These are phyloP conservation scores for Agapornis canus DNA, from an alignment of 2,797 vertebrate genomes.

Conservation along the genomic window DNA sequence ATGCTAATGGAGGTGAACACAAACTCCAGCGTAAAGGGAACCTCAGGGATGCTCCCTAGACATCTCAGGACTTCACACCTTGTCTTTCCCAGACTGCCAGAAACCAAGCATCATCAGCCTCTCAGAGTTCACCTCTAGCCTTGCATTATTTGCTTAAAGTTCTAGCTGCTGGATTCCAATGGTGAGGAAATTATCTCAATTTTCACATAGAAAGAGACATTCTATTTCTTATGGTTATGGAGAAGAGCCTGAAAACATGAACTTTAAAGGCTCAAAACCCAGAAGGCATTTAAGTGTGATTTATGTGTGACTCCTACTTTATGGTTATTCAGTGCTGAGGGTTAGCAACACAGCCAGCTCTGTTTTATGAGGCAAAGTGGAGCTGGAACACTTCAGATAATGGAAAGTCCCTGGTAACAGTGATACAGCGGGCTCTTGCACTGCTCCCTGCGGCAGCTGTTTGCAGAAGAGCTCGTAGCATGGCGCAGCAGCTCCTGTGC, in stretches of 20 bases:
- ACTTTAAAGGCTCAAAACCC: constrained; percentile 28
- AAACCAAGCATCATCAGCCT: background rate
- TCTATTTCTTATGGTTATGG: constrained; percentile 21
- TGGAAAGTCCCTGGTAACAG: constrained; percentile 67
- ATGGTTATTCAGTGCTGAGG: constrained; percentile 22
- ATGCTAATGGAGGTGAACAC: background rate
- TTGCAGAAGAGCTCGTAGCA: background rate
- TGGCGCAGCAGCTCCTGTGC: background rate
- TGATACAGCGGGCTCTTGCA: background rate
- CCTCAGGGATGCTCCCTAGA: background rate
- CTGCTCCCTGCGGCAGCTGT: constrained; percentile 7
- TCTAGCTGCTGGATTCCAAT: background rate
- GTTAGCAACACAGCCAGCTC: constrained; percentile 42
- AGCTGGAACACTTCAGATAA: constrained; percentile 37
- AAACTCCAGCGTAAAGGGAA: background rate
- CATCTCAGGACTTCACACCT: background rate
- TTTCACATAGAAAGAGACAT: background rate
- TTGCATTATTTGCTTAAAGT: background rate
- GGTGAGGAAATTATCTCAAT: background rate
- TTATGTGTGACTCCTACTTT: constrained; percentile 26
- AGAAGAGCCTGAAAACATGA: constrained; percentile 15
- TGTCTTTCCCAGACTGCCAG: background rate
- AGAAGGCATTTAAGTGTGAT: constrained; percentile 35
- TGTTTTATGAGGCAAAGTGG: constrained; percentile 49
- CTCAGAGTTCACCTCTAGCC: background rate